Base-by-base conservation (phyloP, 2,113 vertebrate species). In the Poecile atricapillus region DNA sequence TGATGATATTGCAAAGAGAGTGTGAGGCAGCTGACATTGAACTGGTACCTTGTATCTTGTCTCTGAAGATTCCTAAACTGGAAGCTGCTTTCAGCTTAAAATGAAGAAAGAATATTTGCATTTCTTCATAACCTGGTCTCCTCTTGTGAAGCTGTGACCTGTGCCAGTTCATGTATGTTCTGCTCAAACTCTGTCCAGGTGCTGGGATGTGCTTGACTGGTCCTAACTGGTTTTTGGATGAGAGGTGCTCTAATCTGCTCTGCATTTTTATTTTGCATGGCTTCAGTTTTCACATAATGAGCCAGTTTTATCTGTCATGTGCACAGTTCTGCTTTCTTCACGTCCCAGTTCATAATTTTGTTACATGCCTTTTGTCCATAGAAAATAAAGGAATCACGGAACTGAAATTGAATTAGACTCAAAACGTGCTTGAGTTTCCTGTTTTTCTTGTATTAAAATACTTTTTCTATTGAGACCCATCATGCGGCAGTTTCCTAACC, bases 391-490 rank as follows among this genome's bases (percentile, higher is more conserved):
- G 92, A 93, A 95, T 96, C 96, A 7, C 90, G 95, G 96, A 97
- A 97, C 94, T 84, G 94, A 97, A 95, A 97, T 93, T 96, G 95
- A 96, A 93, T 97, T 94, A 89, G 90, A 92, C 86, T 85, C 90
- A 94, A 96, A 97, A 96, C 83, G 86, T 97, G 96, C 94, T 94
- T n/a, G 80, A 96, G 86, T 97, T 97, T 97, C 95, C 96, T 96
- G 96, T 97, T 97, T 95, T 94, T 94, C 93, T 95, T 96, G 75
- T 93, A 94, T 96, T 96, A 97, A 96, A 96, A 96, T 97, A 96
- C 85, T 96, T 96, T 95, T 97, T 96, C 88, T 94, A 96, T 96
- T 96, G 95, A 96, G 95, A 96, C 83, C 76, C 83, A 89, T 84
- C 94, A 81, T 90, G 92, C 23, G 0, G 88, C 92, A 94, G 92